These are phyloP conservation scores for Micromys minutus DNA, from an alignment of 2,113 vertebrate species.

Conservation along the genomic window DNA sequence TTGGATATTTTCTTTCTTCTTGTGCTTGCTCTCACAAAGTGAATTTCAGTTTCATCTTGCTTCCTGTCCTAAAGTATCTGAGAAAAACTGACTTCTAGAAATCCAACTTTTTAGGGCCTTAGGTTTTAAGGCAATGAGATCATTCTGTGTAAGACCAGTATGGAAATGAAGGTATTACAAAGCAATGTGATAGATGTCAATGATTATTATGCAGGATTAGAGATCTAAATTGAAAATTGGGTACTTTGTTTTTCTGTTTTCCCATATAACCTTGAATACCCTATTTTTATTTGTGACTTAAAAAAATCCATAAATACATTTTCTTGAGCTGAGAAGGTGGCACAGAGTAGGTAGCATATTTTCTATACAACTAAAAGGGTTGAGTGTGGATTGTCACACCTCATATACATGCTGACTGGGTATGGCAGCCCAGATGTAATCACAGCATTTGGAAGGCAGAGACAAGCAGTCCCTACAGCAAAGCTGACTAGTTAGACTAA, in stretches of 20 bases:
- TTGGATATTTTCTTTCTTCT: constrained; percentile 32
- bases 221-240: constrained; percentile 3
- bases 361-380: too few relatives aligned
- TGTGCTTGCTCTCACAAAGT: neutral
- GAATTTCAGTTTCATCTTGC: neutral
- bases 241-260: neutral
- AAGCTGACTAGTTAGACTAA: neutral
- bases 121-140: neutral
- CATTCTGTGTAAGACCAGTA: neutral
- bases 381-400: neutral
- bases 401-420: too few relatives aligned
- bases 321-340: neutral
- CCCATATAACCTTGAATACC: neutral
- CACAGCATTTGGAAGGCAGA: neutral
- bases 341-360: neutral
- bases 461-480: neutral
- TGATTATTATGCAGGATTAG: neutral
- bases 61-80: neutral
- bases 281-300: neutral
- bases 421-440: too few relatives aligned
- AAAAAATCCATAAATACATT: neutral
- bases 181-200: neutral
- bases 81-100: neutral
- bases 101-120: neutral
- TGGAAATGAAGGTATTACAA: neutral